Evolutionary conservation across 2,113 vertebrate genomes (phyloP), one percentile per base, ranked within the genome.

Genomic region (Elaphurus davidianus): DNA sequence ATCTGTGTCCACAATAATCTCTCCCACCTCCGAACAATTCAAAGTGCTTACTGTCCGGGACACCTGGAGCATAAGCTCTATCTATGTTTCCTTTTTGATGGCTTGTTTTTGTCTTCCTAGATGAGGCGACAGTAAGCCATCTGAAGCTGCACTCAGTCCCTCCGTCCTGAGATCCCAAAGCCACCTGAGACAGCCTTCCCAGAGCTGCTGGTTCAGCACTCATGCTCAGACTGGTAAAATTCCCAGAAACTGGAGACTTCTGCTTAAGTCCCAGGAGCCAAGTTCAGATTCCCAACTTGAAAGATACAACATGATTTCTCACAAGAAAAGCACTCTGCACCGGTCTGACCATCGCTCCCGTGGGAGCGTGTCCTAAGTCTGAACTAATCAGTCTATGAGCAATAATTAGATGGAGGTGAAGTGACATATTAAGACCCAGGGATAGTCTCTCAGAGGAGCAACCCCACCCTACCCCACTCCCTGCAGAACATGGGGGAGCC

Each of bases 301-400:
- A 92, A 23, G 64, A 97, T 45, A 92, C 95, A 96, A 97, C 90
- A 59, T 67, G 78, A 98, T 95, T 97, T 96, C 97, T 0, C 91
- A 97, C 85, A 55, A 95, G 90, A 93, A 43, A 95, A 96, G 78
- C 15, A 87, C 16, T 98, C 97, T 97, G 98, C 97, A 96, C 55
- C n/a, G 88, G 92, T 98, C 97, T 23, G 95, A 98, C 97, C 97
- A 98, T 33, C 33, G 4, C 85, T 97, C 98, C 97, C 98, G 54
- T 6, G 98, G 96, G 98, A 98, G 57, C 3, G 0, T 14, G n/a
- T 2, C 15, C 94, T 54, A 98, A 97, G 98, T 98, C 94, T 92
- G 93, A 98, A 98, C 98, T 99, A 99, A 99, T 98, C 98, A 99
- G 98, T 97, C 98, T 98, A 98, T 99, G 99, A 98, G 98, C 98